Evolutionary conservation across 2,113 vertebrate species (phyloP).

Genomic region (Recurvirostra avosetta): DNA sequence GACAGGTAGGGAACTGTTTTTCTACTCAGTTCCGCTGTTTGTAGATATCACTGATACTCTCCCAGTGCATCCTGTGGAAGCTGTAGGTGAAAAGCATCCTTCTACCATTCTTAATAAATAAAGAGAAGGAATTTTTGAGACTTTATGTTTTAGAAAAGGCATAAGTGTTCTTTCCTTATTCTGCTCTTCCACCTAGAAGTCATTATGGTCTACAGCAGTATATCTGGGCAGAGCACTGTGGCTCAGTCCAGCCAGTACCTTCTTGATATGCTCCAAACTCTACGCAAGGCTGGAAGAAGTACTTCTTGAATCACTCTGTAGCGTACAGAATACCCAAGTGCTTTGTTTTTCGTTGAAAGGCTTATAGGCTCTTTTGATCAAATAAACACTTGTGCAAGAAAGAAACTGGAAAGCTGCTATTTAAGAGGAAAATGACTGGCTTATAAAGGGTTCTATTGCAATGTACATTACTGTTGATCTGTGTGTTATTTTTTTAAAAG

Average conservation of each 20-base stretch:
- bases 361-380: neutral
- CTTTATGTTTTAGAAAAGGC: neutral
- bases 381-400: neutral
- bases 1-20: neutral
- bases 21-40: neutral
- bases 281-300: neutral
- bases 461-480: neutral
- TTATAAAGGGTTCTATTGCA: neutral
- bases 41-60: fast-evolving
- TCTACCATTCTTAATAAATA: neutral
- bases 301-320: neutral
- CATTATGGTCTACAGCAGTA: neutral
- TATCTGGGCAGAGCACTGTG: neutral
- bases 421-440: neutral
- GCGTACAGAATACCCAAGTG: neutral
- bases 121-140: neutral
- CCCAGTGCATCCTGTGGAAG: neutral
- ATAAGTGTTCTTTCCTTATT: neutral
- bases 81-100: neutral
- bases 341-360: neutral
- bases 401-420: neutral
- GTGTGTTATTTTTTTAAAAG: neutral
- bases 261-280: neutral
- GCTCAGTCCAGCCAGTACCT: neutral
- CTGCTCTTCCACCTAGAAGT: neutral